phyloP scores from a whole-genome alignment of 2,797 vertebrate genomes.

The Coluber constrictor region DNA sequence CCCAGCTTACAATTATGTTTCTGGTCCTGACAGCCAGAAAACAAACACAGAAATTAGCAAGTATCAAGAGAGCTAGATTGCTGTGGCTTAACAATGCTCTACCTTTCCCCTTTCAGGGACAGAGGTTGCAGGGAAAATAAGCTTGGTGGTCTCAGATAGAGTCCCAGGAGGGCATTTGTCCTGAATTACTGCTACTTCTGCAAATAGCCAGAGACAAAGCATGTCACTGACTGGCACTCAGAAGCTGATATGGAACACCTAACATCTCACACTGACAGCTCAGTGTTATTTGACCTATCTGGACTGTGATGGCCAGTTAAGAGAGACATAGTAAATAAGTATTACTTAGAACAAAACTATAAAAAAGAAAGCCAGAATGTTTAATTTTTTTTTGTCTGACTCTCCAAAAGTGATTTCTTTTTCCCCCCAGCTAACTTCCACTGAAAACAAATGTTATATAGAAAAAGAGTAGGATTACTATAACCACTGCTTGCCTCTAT shows the following conservation, averaged over 20 bases:
- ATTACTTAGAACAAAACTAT: conserved; percentile 22
- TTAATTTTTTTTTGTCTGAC: neutral
- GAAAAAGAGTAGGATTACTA: neutral
- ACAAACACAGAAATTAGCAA: conserved; percentile 2
- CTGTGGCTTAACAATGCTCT: conserved; percentile 15
- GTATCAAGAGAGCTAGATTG: neutral
- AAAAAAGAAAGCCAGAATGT: neutral
- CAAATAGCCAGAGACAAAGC: conserved; percentile 31
- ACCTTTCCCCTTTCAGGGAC: conserved; percentile 10
- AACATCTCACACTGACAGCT: conserved; percentile 15
- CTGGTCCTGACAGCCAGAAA: neutral
- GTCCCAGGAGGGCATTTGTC: conserved; percentile 26
- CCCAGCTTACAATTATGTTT: neutral
- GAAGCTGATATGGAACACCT: conserved; percentile 32
- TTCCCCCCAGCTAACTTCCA: rapidly evolving
- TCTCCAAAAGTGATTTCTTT: rapidly evolving
- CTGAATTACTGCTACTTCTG: conserved; percentile 29
- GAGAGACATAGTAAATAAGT: conserved; percentile 28
- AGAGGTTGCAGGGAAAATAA: conserved; percentile 15
- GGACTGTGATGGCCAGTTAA: conserved; percentile 20
- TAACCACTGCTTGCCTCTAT: neutral
- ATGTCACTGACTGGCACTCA: conserved; percentile 18
- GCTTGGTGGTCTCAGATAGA: neutral
- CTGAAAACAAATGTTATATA: neutral
- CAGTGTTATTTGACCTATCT: conserved; percentile 22